phyloP scores from a whole-genome alignment of 2,888 invertebrate species.

The Acronicta leporina region DNA sequence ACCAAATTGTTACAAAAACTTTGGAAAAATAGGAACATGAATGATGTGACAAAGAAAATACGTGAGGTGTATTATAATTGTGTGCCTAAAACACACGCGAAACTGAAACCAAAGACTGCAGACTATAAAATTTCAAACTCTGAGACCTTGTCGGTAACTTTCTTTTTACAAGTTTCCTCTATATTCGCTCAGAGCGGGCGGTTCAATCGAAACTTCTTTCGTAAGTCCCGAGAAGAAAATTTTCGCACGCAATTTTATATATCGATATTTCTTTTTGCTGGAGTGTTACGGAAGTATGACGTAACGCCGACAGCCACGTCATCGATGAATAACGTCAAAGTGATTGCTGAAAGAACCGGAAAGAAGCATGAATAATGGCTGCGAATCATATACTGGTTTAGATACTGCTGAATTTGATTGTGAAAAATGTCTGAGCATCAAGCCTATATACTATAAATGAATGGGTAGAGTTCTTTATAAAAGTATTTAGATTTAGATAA shows the following conservation, averaged over 20 bases:
- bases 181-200: constrained; percentile 55
- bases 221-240: constrained; percentile 21
- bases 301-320: constrained; percentile 33
- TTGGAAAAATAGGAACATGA: constrained; percentile 43
- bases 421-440: neutral
- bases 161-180: constrained; percentile 68
- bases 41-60: constrained; percentile 51
- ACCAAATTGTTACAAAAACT: constrained; percentile 46
- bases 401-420: neutral
- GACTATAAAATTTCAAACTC: constrained; percentile 64
- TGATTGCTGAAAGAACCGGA: constrained; percentile 24
- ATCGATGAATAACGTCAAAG: constrained; percentile 40
- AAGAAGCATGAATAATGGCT: constrained; percentile 25
- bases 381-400: constrained; percentile 9
- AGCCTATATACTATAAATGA: too few relatives aligned
- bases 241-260: constrained; percentile 38
- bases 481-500: too few relatives aligned
- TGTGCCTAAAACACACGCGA: too few relatives aligned
- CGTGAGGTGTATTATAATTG: constrained; percentile 34
- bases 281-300: constrained; percentile 32
- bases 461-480: too few relatives aligned
- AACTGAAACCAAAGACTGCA: constrained; percentile 37
- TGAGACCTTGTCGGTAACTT: constrained; percentile 66
- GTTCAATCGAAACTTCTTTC: constrained; percentile 60
- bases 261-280: constrained; percentile 26